Percentiles rank a stretch among this genome's conserved stretches.
Evolutionary conservation across 2,888 invertebrate genomes (phyloP).

Genomic region (Phortica okadai): DNA sequence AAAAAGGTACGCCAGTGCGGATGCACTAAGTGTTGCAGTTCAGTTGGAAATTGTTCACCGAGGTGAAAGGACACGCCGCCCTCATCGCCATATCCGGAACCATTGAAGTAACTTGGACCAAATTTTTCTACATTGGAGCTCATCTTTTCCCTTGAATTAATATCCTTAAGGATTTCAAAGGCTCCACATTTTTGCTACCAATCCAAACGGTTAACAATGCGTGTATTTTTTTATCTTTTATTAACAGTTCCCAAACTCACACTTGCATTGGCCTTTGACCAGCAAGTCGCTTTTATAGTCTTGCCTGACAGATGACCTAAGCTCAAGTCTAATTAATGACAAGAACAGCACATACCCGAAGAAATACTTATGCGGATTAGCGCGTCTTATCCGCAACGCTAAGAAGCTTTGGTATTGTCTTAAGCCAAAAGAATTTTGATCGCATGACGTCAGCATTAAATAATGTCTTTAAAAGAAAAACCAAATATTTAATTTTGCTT

Average conservation of each 20-base stretch:
- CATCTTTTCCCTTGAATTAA: neutral
- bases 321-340: conserved; percentile 8
- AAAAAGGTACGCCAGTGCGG: conserved; percentile 84
- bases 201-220: neutral
- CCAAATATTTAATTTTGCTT: too few relatives aligned
- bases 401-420: conserved; percentile 11
- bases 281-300: conserved; percentile 14
- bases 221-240: neutral
- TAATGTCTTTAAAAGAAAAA: too few relatives aligned
- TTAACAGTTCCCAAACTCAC: conserved; percentile 3
- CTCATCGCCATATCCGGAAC: conserved; percentile 47
- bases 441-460: neutral
- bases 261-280: conserved; percentile 11
- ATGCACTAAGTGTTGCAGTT: conserved; percentile 81
- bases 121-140: conserved; percentile 32
- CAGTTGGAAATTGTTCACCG: conserved; percentile 84
- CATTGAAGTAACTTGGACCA: conserved; percentile 49
- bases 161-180: neutral
- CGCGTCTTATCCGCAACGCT: conserved; percentile 24
- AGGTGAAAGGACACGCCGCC: conserved; percentile 63
- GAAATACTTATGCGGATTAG: conserved; percentile 26
- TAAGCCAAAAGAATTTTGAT: neutral
- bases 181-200: neutral
- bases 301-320: neutral
- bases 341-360: conserved; percentile 6